Conservation (phyloP, 2,888 invertebrate genomes). For the Lucinisca nassula region DNA sequence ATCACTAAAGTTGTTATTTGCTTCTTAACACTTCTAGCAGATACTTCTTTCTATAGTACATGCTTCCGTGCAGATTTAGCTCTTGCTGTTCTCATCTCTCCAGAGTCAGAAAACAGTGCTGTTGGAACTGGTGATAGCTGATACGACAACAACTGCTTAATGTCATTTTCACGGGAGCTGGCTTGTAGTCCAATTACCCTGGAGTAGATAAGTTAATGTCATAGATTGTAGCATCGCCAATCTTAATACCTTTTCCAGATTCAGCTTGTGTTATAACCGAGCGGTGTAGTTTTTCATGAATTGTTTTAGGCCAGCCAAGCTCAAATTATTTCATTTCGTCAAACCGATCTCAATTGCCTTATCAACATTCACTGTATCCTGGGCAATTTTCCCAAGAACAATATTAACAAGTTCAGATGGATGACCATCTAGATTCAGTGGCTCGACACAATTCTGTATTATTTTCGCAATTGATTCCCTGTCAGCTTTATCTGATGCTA, state of each 20-base stretch:
- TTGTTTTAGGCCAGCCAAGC: not conserved
- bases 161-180: not conserved
- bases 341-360: not conserved
- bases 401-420: not conserved
- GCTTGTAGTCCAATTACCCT: not conserved
- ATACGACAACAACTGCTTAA: not conserved
- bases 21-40: not conserved
- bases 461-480: not conserved
- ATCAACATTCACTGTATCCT: not conserved
- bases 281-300: not conserved
- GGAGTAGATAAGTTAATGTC: not conserved
- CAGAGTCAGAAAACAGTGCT: not conserved
- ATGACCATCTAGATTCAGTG: not conserved
- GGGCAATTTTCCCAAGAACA: not conserved
- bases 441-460: not conserved
- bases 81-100: not conserved
- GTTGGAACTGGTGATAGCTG: not conserved
- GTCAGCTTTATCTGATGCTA: constrained; percentile 26
- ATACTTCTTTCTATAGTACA: not conserved
- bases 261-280: not conserved
- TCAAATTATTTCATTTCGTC: not conserved
- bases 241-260: not conserved
- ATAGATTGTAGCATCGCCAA: not conserved
- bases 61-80: not conserved
- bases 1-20: not conserved